Base-by-base conservation (phyloP, 2,113 vertebrate genomes). In the Taxidea taxus region DNA sequence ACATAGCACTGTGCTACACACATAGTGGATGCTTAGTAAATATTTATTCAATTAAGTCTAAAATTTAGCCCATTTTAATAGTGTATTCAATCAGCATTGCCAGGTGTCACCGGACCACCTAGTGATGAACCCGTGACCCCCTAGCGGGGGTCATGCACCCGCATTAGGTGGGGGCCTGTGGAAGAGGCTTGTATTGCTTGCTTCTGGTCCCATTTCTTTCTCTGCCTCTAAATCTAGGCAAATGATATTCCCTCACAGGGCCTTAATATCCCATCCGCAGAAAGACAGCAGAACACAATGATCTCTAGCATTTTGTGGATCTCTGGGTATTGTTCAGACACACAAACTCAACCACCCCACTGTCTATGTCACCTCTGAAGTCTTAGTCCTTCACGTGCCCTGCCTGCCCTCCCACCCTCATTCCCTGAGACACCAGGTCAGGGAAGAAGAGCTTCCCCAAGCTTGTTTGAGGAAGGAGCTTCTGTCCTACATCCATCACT, bases 1-100 rank as follows among this genome's bases (percentile, higher is more conserved):
- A 1, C 6, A 9, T 0, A 44, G 29, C 34, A 13, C 16, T 0
- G 0, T 27, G 44, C 9, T 3, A 0, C 42, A 18, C 29, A 6
- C 49, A 3, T 0, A 2, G 49, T 9, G 6, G 64, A 20, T 14
- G 4, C 42, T 6, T 12, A 51, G 37, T 5, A 72, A 75, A 49
- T 13, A 21, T 42, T 84, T 44, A 11, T 34, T 34, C 8, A 21
- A 16, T 56, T 54, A 64, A 75, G 47, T 60, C 54, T 34, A 44
- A 20, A 44, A 25, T 1, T 12, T 14, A 54, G n/a, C 60, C 47
- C 13, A 7, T 74, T 62, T 86, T 23, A 34, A 74, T 15, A 5
- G 29, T 3, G 1, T 16, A 44, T 25, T 74, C 64, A n/a, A 39
- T 29, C 13, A 75, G 6, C 11, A 66, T 5, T 25, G 5, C 11